A percentile compares a stretch with the other conserved stretches of the same genome.
Conservation (phyloP, 1,140 invertebrate genomes). For the Helicoverpa armigera region DNA sequence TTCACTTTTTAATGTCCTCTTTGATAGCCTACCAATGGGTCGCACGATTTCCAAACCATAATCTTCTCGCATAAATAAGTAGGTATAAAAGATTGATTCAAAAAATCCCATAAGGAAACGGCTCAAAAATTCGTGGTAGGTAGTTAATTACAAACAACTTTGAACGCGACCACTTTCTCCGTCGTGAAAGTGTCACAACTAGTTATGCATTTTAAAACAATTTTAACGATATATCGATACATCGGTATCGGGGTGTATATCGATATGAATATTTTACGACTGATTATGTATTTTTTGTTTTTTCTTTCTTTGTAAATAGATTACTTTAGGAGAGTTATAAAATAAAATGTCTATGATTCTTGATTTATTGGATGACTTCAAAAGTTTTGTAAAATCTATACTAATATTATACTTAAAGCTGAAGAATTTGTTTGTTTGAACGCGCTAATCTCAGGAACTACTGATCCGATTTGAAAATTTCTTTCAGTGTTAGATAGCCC, state of each 20-base stretch:
- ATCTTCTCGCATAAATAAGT: background rate
- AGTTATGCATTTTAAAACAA: conserved; percentile 20
- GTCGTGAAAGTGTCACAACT: too few relatives aligned
- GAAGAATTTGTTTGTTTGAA: too few relatives aligned
- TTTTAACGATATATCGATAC: conserved; percentile 38
- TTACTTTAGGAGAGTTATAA: background rate
- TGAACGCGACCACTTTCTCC: too few relatives aligned
- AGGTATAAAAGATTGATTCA: background rate
- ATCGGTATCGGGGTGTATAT: background rate
- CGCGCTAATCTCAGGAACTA: too few relatives aligned
- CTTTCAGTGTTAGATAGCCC: too few relatives aligned
- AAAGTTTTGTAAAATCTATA: too few relatives aligned
- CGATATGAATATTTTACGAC: background rate
- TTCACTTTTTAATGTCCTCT: too few relatives aligned
- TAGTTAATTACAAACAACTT: conserved; percentile 27
- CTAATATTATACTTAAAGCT: too few relatives aligned
- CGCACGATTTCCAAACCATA: background rate
- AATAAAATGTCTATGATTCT: too few relatives aligned
- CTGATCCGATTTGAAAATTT: too few relatives aligned
- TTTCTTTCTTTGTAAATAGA: background rate
- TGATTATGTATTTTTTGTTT: background rate
- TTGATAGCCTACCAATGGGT: background rate
- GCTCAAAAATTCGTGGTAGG: conserved; percentile 19
- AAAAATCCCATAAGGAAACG: conserved; percentile 15
- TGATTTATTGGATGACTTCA: too few relatives aligned